Percentiles rank a stretch among this genome's conserved stretches.
phyloP scores from a whole-genome alignment of 2,797 vertebrate genomes.

The Melanogrammus aeglefinus region DNA sequence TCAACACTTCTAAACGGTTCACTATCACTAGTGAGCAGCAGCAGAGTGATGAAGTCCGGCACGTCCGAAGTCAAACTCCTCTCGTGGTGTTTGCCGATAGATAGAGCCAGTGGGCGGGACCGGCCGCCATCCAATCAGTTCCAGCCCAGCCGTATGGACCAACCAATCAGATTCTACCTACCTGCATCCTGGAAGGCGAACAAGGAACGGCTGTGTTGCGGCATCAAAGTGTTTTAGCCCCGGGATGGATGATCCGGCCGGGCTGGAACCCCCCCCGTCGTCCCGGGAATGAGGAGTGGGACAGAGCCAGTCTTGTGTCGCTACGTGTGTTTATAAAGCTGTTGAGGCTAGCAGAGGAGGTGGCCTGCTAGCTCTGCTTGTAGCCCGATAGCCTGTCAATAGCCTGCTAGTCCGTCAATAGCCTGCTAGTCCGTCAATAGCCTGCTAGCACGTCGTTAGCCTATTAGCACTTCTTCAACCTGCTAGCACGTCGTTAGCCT shows the following conservation, averaged over 20 bases:
- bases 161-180: constrained; percentile 1
- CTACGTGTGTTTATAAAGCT: not conserved
- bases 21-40: not conserved
- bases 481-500: not conserved
- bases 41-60: too few relatives aligned
- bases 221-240: not conserved
- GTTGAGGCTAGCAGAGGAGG: not conserved
- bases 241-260: not conserved
- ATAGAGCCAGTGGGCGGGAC: not conserved
- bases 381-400: not conserved
- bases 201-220: not conserved
- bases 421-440: not conserved
- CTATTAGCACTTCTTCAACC: too few relatives aligned
- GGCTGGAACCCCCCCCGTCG: not conserved
- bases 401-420: not conserved
- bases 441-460: not conserved
- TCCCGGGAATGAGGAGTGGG: not conserved
- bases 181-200: not conserved
- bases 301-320: not conserved
- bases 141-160: not conserved
- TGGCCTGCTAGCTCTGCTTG: not conserved
- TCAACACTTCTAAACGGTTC: not conserved
- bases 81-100: not conserved
- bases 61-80: not conserved
- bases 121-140: not conserved